Evolutionary conservation across 2,888 invertebrate species (phyloP), one percentile per base, ranked within the genome.

Genomic region (Anodontia alba): DNA sequence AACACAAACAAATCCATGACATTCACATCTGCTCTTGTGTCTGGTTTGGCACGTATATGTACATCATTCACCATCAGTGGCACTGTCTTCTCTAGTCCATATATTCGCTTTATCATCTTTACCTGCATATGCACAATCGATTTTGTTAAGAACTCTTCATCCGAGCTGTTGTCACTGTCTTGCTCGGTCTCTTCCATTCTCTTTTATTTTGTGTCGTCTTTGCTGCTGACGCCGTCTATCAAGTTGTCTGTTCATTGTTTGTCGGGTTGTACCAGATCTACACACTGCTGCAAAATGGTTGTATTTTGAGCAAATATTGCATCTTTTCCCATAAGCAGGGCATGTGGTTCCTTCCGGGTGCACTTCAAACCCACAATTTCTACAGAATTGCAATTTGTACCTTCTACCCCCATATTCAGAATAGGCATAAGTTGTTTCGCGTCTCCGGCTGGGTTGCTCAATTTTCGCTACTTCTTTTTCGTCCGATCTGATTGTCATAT

Each of bases 21-120:
- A 31, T 71, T 71, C 5, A 51, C 71, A 29, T 71, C 71, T 15
- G 71, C 71, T 5, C 51, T 51, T 7, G n/a, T 49, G n/a, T 71
- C 51, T 12, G 51, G 71, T 51, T 71, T 51, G 31, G 46, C 36
- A 31, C 7, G 71, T 33, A 71, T 46, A 29, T 46, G 23, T 10
- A 71, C 36, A n/a, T n/a, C n/a, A n/a, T n/a, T n/a, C n/a, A n/a
- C n/a, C n/a, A n/a, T n/a, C n/a, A n/a, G n/a, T n/a, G n/a, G n/a
- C n/a, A n/a, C n/a, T n/a, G n/a, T n/a, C n/a, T n/a, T n/a, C n/a
- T n/a, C n/a, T n/a, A n/a, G 20, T 20, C 57, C 57, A 57, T 57
- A 57, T 26, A 7, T 26, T 57, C 20, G 7, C 29, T 57, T 57
- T 8, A 57, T 20, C 57, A 57, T 57, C 20, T 57, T 57, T 7